Base-by-base conservation (phyloP, 2,888 invertebrate species). In the Macaria liturata region DNA sequence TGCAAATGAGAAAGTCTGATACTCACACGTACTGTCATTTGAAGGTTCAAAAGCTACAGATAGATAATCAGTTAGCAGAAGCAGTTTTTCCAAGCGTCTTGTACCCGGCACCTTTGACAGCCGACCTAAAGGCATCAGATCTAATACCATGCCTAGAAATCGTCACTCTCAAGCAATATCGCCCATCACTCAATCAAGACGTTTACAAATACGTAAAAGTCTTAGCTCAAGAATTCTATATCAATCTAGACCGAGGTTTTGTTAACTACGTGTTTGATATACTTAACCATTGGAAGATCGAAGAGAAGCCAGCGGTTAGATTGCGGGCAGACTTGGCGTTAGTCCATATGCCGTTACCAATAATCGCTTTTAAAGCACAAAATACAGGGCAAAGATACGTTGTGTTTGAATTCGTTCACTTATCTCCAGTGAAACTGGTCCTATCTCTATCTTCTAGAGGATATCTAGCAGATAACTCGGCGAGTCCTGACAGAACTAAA, bases 11-110 rank as follows among this genome's bases (percentile, higher is more conserved):
- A 45, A 94, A 94, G 77, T 96, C 97, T 0, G 89, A 93, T 37
- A 94, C 95, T 50, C 93, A 95, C 64, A 93, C 93, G 9, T 95
- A 94, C 72, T 81, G 94, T 53, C 95, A 95, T 76, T 86, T 95
- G 50, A 95, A 95, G 78, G 70, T 96, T 9, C 95, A 97, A 73
- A 81, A 88, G 58, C 75, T 93, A 32, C 93, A 97, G 93, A 90
- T 97, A 61, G 97, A 97, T 82, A 96, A 97, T 81, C 95, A 96
- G 81, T 77, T 95, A 61, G 89, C 92, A 51, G 95, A 95, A 73
- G 95, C 95, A 9, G 93, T 94, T 43, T 95, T 95, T 74, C 95
- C 95, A 0, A 93, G 94, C 44, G 94, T 95, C 7, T 71, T 96
- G 9, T 92, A 94, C 70, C 94, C 95, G 0, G 92, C 93, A 1